Evolutionary conservation across 1,140 invertebrate genomes (phyloP).

Genomic region (Alviniconcha marisindica): DNA sequence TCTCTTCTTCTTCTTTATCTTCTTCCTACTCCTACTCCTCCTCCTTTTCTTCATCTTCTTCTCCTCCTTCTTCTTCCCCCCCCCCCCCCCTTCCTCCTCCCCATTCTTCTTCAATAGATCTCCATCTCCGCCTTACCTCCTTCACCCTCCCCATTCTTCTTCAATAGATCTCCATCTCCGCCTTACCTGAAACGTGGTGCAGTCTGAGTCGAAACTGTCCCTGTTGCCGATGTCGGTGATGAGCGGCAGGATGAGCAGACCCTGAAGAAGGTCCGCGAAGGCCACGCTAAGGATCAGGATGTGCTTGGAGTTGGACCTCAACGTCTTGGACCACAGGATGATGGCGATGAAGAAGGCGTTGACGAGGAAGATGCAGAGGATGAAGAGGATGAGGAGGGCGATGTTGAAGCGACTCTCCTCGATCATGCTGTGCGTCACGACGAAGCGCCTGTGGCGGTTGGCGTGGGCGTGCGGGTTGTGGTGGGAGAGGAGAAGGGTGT

Average conservation of each 20-base stretch:
- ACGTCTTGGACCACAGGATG: slow-evolving; percentile 43
- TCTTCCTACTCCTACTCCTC: no score
- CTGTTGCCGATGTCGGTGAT: slow-evolving; percentile 24
- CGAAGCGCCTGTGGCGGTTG: slow-evolving; percentile 32
- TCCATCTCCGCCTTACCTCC: no score
- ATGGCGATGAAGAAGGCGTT: slow-evolving; percentile 45
- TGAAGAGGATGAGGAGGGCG: slow-evolving; percentile 46
- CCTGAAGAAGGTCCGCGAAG: slow-evolving; percentile 43
- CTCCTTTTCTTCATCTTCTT: no score
- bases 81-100: no score
- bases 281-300: slow-evolving; percentile 47
- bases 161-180: no score
- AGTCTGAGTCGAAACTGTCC: neutral
- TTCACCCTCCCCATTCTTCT: no score
- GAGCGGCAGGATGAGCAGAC: slow-evolving; percentile 44
- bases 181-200: slow-evolving; percentile 33
- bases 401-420: slow-evolving; percentile 38
- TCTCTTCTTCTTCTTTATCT: no score
- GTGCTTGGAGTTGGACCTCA: slow-evolving; percentile 46
- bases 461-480: neutral
- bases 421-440: slow-evolving; percentile 40
- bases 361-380: slow-evolving; percentile 42
- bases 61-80: no score
- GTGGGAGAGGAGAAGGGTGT: neutral
- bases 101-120: no score